These are phyloP conservation scores for Florisuga fusca DNA, from an alignment of 2,797 vertebrate species.

Conservation along the genomic window DNA sequence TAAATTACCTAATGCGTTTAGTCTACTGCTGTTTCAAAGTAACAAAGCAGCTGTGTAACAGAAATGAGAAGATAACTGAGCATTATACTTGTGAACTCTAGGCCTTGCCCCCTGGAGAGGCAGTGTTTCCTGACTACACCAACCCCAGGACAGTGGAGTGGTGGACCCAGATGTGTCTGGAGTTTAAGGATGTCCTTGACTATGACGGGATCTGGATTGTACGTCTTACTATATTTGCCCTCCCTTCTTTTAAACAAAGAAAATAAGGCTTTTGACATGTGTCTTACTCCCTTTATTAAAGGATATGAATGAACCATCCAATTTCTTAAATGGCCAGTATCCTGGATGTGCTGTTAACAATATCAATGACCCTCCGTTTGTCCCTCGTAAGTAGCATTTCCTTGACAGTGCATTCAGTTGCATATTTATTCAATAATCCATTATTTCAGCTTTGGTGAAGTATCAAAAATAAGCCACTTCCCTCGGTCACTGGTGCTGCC, in stretches of 20 bases:
- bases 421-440: not conserved
- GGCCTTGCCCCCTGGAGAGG: constrained; percentile 43
- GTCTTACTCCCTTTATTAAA: constrained; percentile 16
- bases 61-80: not conserved
- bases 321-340: constrained; percentile 51
- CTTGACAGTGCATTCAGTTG: not conserved
- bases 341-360: constrained; percentile 60
- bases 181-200: constrained; percentile 66
- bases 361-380: constrained; percentile 61
- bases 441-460: not conserved
- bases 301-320: constrained; percentile 70
- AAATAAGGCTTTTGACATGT: not conserved
- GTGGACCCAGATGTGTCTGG: constrained; percentile 65
- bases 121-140: constrained; percentile 53
- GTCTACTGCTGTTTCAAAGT: not conserved
- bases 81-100: not conserved
- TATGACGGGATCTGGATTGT: constrained; percentile 71
- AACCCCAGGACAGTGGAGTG: constrained; percentile 52
- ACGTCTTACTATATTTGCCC: not conserved
- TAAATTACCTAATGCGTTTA: not conserved
- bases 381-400: constrained; percentile 52
- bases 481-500: not conserved
- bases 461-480: not conserved
- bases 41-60: not conserved
- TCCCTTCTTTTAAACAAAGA: not conserved